Evolutionary conservation across 2,888 invertebrate species (phyloP).

Genomic region (Calameuta filiformis): DNA sequence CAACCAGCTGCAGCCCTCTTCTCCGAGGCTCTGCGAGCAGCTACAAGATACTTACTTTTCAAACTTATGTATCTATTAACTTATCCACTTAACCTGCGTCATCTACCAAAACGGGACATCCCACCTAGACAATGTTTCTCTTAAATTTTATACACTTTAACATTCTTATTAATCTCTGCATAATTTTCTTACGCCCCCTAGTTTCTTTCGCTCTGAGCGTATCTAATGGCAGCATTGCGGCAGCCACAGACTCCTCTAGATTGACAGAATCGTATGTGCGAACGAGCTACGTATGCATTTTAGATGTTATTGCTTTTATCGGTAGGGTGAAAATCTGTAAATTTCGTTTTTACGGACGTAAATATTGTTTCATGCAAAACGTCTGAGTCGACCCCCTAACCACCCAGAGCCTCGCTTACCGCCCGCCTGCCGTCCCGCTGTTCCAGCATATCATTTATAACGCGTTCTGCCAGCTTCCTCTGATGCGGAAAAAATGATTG

Average conservation of each 20-base stretch:
- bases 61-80: background rate
- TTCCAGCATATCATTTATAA: conserved; percentile 24
- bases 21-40: background rate
- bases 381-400: background rate
- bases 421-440: background rate
- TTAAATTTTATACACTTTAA: background rate
- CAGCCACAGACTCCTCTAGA: background rate
- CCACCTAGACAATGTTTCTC: background rate
- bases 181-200: background rate
- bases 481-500: conserved; percentile 23
- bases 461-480: conserved; percentile 19
- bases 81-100: background rate
- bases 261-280: background rate
- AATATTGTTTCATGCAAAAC: conserved; percentile 26
- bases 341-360: conserved; percentile 22
- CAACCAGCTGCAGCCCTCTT: background rate
- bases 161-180: background rate
- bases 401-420: background rate
- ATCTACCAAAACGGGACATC: background rate
- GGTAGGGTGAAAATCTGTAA: conserved; percentile 17
- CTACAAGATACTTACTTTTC: background rate
- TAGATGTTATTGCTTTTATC: conserved; percentile 18
- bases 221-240: background rate
- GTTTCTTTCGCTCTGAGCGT: background rate
- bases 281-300: conserved; percentile 3